Evolutionary conservation across 2,888 invertebrate species (phyloP).

Genomic region (Brachypterus glaber): DNA sequence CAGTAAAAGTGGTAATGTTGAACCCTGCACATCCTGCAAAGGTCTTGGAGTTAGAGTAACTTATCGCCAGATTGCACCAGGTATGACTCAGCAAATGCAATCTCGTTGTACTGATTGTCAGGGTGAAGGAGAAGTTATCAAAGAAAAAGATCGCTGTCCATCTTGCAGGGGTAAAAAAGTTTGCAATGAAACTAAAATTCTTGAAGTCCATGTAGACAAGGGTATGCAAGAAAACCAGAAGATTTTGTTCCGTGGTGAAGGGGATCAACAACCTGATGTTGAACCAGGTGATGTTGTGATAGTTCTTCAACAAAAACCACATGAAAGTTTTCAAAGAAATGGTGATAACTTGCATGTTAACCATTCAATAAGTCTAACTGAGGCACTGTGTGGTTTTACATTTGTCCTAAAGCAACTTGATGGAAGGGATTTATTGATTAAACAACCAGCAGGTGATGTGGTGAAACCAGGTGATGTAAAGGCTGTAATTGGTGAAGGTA

Average conservation of each 20-base stretch:
- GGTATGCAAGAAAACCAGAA: constrained; percentile 79
- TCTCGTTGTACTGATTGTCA: constrained; percentile 53
- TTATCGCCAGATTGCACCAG: constrained; percentile 60
- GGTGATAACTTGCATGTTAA: constrained; percentile 66
- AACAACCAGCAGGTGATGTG: constrained; percentile 69
- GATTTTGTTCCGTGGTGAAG: constrained; percentile 78
- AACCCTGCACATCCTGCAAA: constrained; percentile 62
- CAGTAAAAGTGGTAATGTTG: constrained; percentile 55
- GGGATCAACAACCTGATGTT: constrained; percentile 80
- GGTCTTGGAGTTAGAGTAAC: constrained; percentile 69
- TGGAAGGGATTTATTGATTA: constrained; percentile 71
- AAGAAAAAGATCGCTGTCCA: constrained; percentile 74
- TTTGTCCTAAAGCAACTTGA: constrained; percentile 83
- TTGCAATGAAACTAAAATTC: constrained; percentile 68
- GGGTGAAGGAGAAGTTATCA: constrained; percentile 63
- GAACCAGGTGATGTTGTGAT: constrained; percentile 86
- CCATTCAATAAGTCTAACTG: constrained; percentile 68
- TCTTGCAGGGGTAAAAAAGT: constrained; percentile 79
- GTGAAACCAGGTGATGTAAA: constrained; percentile 74
- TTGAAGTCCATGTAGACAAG: constrained; percentile 82
- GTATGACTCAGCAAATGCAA: constrained; percentile 56
- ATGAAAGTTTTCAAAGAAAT: constrained; percentile 68
- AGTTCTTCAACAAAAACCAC: constrained; percentile 70
- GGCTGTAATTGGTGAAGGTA: constrained; percentile 76
- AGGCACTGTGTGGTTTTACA: constrained; percentile 84